Evolutionary conservation across 2,113 vertebrate genomes (phyloP).

Genomic region (Eptesicus fuscus): DNA sequence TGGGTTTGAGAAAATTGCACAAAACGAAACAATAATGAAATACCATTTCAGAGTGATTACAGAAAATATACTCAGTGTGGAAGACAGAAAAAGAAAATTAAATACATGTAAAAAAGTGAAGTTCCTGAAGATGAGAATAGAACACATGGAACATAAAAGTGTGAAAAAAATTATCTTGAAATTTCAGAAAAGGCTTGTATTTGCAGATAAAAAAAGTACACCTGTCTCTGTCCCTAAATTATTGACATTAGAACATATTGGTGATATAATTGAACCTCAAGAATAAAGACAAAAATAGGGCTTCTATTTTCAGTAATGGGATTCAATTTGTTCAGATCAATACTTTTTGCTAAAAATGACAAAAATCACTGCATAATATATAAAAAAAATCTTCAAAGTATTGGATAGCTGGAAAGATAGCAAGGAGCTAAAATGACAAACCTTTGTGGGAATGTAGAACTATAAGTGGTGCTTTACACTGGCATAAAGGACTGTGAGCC

Average conservation of each 20-base stretch:
- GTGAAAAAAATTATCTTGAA: neutral
- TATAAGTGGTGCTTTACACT: neutral
- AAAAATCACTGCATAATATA: neutral
- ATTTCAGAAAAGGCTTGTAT: neutral
- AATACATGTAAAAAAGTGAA: neutral
- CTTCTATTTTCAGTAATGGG: neutral
- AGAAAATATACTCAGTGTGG: neutral
- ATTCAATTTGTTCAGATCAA: neutral
- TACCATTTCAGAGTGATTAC: conserved; percentile 11
- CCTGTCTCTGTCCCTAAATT: rapidly evolving
- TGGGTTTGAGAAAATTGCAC: neutral
- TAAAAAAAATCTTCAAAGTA: neutral
- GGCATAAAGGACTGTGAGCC: neutral
- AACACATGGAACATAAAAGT: neutral
- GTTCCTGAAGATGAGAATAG: neutral
- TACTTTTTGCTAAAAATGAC: neutral
- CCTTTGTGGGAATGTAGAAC: neutral
- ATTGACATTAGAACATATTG: neutral
- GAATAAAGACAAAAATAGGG: neutral
- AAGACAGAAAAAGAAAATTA: conserved; percentile 19
- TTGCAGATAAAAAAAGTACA: neutral
- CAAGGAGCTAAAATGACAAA: neutral
- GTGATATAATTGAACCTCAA: neutral
- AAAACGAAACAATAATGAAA: neutral
- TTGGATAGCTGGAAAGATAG: neutral